Evolutionary conservation across 1,140 invertebrate species (phyloP), one percentile per base, ranked within the genome.

Genomic region (Drosophila suzukii): DNA sequence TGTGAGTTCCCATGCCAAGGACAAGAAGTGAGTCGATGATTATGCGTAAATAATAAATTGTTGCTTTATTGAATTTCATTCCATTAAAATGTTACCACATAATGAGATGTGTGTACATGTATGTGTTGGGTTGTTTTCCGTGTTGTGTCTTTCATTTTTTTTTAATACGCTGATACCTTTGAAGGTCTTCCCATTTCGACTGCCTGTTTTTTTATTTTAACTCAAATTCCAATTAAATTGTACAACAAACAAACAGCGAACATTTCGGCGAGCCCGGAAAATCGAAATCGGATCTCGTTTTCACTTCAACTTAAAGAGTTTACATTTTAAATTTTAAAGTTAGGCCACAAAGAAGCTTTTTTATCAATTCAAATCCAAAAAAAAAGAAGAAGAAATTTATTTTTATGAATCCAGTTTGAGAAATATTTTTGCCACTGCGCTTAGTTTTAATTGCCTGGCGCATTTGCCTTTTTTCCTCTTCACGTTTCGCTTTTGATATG

Each of bases 41-140:
- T 83, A 71, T 80, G 81, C 81, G 81, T 84, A 84, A 84, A 84
- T 84, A 84, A 84, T 84, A 84, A 68, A 72, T 84, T 49, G 68
- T 84, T 80, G 81, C 77, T 84, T 84, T 84, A 84, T 84, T 84
- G 60, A 84, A 85, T 85, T 84, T 85, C 81, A 85, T 85, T 84
- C 68, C 77, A 85, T 85, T 84, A 84, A 80, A 84, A 77, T 85
- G 58, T 77, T 81, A 76, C 62, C 76, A 84, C 76, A 84, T 84
- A 76, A 75, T 78, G 46, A 61, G 63, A 63, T 58, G 58, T 82
- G 57, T 80, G 59, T 76, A 34, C 65, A 43, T 68, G 49, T 68
- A 24, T 59, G 13, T 66, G 34, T 59, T 44, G 56, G 47, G 57
- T 36, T 51, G 50, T 56, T 49, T 55, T 36, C 11, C 43, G 60